Base-by-base conservation (phyloP, 2,797 vertebrate species). In the Enteromius treurensis region DNA sequence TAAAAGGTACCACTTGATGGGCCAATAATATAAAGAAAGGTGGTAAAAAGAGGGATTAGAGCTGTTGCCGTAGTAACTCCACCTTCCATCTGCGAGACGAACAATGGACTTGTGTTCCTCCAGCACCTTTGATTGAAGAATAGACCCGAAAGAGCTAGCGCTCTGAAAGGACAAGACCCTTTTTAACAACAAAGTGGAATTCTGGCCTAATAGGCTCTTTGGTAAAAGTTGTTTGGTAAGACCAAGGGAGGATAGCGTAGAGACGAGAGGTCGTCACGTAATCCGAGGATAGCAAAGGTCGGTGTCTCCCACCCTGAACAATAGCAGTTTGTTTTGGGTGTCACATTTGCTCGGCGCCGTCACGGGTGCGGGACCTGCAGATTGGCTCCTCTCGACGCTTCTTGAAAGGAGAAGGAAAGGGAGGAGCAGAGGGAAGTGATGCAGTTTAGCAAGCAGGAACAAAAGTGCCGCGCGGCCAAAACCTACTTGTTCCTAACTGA, bases 21-120 rank as follows among this genome's bases (percentile, higher is more conserved):
- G 93, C 96, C 95, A 95, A 92, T 95, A 95, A 96, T 96, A 95
- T 95, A 94, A 96, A 96, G 87, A 96, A 97, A 97, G 96, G 95
- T 96, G 95, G 95, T 94, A 93, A 97, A 97, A 96, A 95, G 95
- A 94, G 94, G 95, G 96, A 98, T 98, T 99, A 98, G 96, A 94
- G 95, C 95, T 93, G 97, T 99, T 98, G 96, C 97, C 97, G 92
- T 97, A 97, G 97, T 96, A 97, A 98, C 97, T 96, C 95, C 93
- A 97, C 96, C 96, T 96, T 97, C 97, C 97, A 97, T 98, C 97
- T 97, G 96, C 91, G 94, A 94, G 84, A 93, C 77, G 95, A 96
- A 99, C 97, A 99, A 98, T 98, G 95, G 94, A 95, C 95, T 96
- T 98, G 96, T 97, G 96, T 98, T 97, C 93, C 95, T 95, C 93